Percentiles rank a stretch among this genome's conserved stretches.
Evolutionary conservation across 2,888 invertebrate genomes (phyloP).

Genomic region (Pandemis heparana): DNA sequence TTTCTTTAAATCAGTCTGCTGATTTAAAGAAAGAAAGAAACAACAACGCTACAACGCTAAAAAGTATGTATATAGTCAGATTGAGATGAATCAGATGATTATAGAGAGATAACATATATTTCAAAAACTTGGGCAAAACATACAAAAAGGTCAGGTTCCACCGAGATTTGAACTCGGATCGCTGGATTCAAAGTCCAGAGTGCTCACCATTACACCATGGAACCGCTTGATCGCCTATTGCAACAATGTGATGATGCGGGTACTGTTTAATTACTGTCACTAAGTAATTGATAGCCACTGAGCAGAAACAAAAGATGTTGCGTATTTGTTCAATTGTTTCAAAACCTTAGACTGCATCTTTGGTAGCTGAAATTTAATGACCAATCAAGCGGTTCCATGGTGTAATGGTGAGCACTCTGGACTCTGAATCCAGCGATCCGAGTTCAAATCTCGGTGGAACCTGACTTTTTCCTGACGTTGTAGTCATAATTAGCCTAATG

Average conservation of each 20-base stretch:
- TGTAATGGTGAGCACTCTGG: constrained; percentile 89
- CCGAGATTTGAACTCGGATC: constrained; percentile 89
- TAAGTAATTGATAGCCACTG: neutral
- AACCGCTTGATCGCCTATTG: constrained; percentile 29
- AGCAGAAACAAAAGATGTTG: neutral
- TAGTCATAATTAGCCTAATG: neutral
- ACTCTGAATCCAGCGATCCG: constrained; percentile 89
- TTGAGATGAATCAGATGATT: too few species aligned
- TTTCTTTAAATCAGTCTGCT: too few species aligned
- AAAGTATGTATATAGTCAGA: too few species aligned
- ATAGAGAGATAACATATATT: neutral
- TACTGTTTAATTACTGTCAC: neutral
- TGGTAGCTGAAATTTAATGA: neutral
- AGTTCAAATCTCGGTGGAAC: constrained; percentile 89
- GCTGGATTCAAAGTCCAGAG: constrained; percentile 89
- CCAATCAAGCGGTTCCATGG: constrained; percentile 77
- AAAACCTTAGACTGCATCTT: neutral
- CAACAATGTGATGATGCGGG: neutral
- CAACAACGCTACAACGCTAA: too few species aligned
- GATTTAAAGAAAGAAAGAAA: too few species aligned
- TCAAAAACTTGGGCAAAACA: too few species aligned
- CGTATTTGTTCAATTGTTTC: neutral
- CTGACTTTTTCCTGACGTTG: constrained; percentile 50
- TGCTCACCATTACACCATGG: constrained; percentile 85
- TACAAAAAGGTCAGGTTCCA: constrained; percentile 73